Evolutionary conservation across 2,888 invertebrate species (phyloP).

Genomic region (Osmoderma eremita): DNA sequence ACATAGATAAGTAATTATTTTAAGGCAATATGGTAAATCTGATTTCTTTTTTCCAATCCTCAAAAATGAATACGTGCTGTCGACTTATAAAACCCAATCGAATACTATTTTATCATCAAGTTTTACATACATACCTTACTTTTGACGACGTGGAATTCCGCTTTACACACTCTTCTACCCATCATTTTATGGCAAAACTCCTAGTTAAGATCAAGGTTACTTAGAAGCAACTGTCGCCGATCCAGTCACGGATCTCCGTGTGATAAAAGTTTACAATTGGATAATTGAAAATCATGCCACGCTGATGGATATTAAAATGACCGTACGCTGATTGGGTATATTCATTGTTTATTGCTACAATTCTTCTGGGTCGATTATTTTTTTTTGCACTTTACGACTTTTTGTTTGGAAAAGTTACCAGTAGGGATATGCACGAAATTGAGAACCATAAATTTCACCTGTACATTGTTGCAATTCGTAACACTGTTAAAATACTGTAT

Average conservation of each 20-base stretch:
- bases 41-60: too few species aligned
- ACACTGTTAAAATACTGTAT: too few species aligned
- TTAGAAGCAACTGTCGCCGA: background rate
- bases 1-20: too few species aligned
- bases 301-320: conserved; percentile 16
- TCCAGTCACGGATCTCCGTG: background rate
- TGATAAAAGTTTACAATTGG: conserved; percentile 23
- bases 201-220: conserved; percentile 15
- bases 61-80: too few species aligned
- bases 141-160: background rate
- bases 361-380: background rate
- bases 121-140: conserved; percentile 20
- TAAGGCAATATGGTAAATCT: too few species aligned
- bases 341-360: background rate
- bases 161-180: background rate
- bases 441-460: too few species aligned
- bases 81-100: too few species aligned
- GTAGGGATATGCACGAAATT: too few species aligned
- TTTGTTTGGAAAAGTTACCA: background rate
- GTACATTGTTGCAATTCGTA: too few species aligned
- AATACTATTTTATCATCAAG: too few species aligned
- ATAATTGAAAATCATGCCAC: conserved; percentile 31
- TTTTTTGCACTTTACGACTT: background rate
- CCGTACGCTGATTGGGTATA: conserved; percentile 4
- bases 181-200: background rate